Evolutionary conservation across 2,113 vertebrate genomes (phyloP), one percentile per base, ranked within the genome.

Genomic region (Tyrannus savana): DNA sequence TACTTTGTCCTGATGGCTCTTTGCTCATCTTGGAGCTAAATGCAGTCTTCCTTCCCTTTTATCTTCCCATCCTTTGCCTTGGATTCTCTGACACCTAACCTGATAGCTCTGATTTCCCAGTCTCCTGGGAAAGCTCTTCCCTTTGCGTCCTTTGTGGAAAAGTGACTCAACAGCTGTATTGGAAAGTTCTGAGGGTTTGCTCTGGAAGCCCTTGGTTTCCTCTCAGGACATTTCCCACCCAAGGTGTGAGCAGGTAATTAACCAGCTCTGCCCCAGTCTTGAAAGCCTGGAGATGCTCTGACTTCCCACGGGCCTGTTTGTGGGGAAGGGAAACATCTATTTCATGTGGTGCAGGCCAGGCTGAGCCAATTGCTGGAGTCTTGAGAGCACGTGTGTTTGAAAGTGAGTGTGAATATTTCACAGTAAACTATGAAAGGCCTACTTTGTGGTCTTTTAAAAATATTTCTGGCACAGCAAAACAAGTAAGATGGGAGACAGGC

Each of bases 401-500:
- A 89, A 93, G 41, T 19, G 72, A 76, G 71, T 50, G 80, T 53
- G 75, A 90, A 44, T 92, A 67, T 86, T 93, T 95, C 60, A 59
- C 50, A 71, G 76, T 59, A 77, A 91, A 95, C 81, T 81, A 93
- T 56, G 83, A 92, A 73, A 94, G 87, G 72, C 74, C 93, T 92
- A 84, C 83, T 95, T 95, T 89, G 93, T 81, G 93, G 83, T 93
- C 95, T 95, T 89, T 69, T 73, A 93, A 94, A 94, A 88, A 84
- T 81, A 88, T 96, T 95, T 89, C 62, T 96, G 93, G 82, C 75
- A 83, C 37, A 67, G 75, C 72, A 50, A 62, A 91, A 63, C n/a
- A 85, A 92, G 69, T 82, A 81, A 79, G 85, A 95, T 77, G 69
- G 71, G 84, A 94, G 93, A 94, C 79, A 80, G 52, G 62, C 42